Evolutionary conservation across 2,888 invertebrate species (phyloP), one percentile per base, ranked within the genome.

Genomic region (Eupithecia vulgata): DNA sequence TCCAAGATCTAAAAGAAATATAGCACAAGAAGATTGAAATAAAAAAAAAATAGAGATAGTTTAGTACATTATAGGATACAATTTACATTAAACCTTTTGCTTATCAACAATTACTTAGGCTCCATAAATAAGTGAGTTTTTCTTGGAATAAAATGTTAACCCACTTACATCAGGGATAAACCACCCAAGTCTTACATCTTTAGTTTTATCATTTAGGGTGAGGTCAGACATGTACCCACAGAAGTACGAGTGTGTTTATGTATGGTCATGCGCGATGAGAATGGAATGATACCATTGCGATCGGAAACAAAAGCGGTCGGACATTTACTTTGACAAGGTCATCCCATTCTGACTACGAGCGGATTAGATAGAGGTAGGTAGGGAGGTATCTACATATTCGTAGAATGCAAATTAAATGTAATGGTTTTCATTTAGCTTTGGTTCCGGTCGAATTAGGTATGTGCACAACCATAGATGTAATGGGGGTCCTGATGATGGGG

Each of bases 141-240:
- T 48, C 66, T 69, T 73, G 25, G 17, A 70, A 70, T 70, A 64
- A 67, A 73, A 67, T 67, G 62, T 67, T 70, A 70, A 70, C 67
- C 70, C 42, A 64, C 34, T 67, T 67, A 61, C 40, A 35, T 40
- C 10, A 37, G 70, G 57, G 57, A 70, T 73, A 67, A 67, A 42
- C n/a, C 69, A 67, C 70, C 62, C 70, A 66, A 68, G 67, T 48
- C 30, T 35, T 73, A 64, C 64, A 67, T 65, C 40, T 52, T 62
- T 68, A 42, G 65, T 48, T 72, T 64, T 52, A 64, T 62, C 67
- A 61, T 62, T 71, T 62, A 71, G 61, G 71, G 61, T 67, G 37
- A 45, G 71, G 45, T 45, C 4, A 67, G 42, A 42, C 35, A 15
- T n/a, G 17, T 48, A 42, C n/a, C n/a, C n/a, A n/a, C 34, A 30